A percentile compares a stretch with the other conserved stretches of the same genome.
These are phyloP conservation scores for Leucania comma DNA, from an alignment of 2,888 invertebrate genomes.

Conservation along the genomic window DNA sequence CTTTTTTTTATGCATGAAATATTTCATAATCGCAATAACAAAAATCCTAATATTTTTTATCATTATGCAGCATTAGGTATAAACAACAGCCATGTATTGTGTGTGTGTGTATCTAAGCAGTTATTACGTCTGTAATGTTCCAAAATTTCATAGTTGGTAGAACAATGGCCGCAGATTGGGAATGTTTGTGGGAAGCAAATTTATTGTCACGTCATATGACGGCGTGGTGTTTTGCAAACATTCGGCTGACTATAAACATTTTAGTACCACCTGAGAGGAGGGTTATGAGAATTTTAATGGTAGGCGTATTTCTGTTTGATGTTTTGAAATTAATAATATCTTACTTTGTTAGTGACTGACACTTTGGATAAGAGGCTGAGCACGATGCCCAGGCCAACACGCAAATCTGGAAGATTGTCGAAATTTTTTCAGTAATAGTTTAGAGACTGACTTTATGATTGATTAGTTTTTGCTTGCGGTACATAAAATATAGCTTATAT, in stretches of 20 bases:
- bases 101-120: conserved; percentile 40
- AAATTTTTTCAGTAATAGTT: background rate
- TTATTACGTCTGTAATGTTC: conserved; percentile 55
- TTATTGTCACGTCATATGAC: conserved; percentile 66
- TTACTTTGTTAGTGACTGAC: background rate
- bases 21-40: conserved; percentile 19
- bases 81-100: conserved; percentile 31
- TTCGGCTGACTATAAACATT: conserved; percentile 60
- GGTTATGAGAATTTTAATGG: conserved; percentile 20
- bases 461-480: no score
- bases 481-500: no score
- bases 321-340: conserved; percentile 8
- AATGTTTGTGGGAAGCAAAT: conserved; percentile 70
- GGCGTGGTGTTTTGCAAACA: conserved; percentile 70
- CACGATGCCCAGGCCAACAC: background rate
- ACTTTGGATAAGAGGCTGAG: background rate
- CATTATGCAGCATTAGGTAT: conserved; percentile 25
- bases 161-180: conserved; percentile 69
- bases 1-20: background rate
- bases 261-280: conserved; percentile 36
- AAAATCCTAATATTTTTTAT: conserved; percentile 12
- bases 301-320: conserved; percentile 23
- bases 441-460: background rate
- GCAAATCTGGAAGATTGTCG: background rate
- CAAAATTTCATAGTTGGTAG: conserved; percentile 66